Percentiles rank a stretch among this genome's conserved stretches.
phyloP scores from a whole-genome alignment of 2,797 vertebrate genomes.

The Malurus splendens region DNA sequence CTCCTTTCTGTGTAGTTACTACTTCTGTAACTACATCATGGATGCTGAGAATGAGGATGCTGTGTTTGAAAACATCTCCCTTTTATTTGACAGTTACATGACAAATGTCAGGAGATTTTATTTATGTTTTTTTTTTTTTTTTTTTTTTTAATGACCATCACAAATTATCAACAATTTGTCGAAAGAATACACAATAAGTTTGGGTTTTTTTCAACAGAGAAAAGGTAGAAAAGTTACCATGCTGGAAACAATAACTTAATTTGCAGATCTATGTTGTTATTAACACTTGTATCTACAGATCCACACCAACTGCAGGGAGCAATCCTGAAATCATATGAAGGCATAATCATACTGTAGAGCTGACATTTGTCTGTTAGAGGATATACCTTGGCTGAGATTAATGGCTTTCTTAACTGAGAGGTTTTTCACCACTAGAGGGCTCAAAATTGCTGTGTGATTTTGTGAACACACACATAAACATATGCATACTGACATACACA shows the following conservation, averaged over 20 bases:
- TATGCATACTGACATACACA: neutral
- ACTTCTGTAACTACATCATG: neutral
- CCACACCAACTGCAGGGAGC: neutral
- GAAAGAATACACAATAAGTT: neutral
- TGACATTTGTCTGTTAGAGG: neutral
- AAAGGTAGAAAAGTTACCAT: neutral
- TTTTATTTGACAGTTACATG: neutral
- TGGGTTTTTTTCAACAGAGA: neutral
- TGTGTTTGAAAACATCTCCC: neutral
- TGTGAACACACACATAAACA: neutral
- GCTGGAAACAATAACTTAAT: neutral
- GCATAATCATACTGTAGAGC: neutral
- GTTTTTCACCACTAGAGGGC: constrained; percentile 55
- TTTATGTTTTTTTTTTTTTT: neutral
- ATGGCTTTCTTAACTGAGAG: neutral
- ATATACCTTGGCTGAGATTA: neutral
- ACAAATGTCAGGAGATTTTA: neutral
- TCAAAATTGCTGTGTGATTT: constrained; percentile 12
- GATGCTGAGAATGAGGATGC: neutral
- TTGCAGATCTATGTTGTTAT: neutral
- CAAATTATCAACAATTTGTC: neutral
- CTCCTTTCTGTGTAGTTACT: neutral
- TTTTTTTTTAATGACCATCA: neutral
- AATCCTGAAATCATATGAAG: neutral
- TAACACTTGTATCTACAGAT: neutral